Conservation (phyloP, 1,140 invertebrate species). For the Acyrthosiphon pisum region DNA sequence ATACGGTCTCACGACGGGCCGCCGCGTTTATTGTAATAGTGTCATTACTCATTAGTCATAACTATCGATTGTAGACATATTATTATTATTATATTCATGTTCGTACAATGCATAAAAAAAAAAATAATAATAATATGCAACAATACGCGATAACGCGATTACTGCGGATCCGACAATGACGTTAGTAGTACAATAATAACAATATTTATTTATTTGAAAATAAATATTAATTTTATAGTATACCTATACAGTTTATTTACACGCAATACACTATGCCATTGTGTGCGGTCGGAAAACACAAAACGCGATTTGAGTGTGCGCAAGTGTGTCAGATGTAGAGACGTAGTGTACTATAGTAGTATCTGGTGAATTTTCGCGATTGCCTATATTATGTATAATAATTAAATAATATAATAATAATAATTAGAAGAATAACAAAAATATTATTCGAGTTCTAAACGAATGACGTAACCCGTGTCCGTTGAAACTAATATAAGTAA, state of each 20-base stretch:
- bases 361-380: background rate
- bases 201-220: conserved; percentile 3
- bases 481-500: background rate
- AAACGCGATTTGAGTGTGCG: background rate
- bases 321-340: background rate
- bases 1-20: background rate
- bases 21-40: background rate
- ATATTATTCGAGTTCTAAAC: background rate
- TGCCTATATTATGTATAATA: background rate
- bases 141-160: background rate
- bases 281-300: background rate
- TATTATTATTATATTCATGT: too few species aligned
- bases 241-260: background rate
- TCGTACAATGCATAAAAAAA: background rate
- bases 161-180: background rate
- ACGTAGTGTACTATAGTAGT: background rate
- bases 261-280: background rate
- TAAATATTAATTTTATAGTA: conserved; percentile 12
- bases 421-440: background rate
- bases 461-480: background rate
- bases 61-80: background rate
- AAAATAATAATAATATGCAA: background rate
- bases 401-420: background rate
- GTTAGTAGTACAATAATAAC: background rate
- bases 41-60: background rate